Percentiles rank a stretch among this genome's conserved stretches.
Conservation (phyloP, 1,140 invertebrate species). For the Neotoxoptera formosana region DNA sequence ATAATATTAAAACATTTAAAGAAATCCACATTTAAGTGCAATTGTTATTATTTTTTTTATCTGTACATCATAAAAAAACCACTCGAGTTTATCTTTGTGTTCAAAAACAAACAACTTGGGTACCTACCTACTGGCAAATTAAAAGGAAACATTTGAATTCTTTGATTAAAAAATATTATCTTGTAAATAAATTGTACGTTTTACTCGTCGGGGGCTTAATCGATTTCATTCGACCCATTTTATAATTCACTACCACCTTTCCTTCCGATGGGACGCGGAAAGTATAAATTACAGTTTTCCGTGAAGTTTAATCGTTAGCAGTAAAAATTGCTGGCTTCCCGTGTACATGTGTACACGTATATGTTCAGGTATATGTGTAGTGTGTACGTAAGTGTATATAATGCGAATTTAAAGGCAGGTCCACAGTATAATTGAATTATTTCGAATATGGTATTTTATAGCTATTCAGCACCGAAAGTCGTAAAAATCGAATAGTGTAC, state of each 20-base stretch:
- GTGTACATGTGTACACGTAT: not conserved
- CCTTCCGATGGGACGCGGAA: not conserved
- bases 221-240: slow-evolving; percentile 17
- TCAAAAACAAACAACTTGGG: not conserved
- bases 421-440: slow-evolving; percentile 28
- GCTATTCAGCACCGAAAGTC: not conserved
- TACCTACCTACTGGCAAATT: not conserved
- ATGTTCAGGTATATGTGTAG: not conserved
- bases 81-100: not conserved
- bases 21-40: not conserved
- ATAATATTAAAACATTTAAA: not conserved
- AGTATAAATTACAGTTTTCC: slow-evolving; percentile 39
- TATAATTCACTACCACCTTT: slow-evolving; percentile 30
- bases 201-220: not conserved
- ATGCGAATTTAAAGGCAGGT: slow-evolving; percentile 12
- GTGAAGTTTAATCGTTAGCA: slow-evolving; percentile 23
- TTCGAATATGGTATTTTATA: slow-evolving; percentile 27
- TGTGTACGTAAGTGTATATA: not conserved
- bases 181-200: not conserved
- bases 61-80: not conserved
- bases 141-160: not conserved
- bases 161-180: not conserved
- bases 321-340: not conserved
- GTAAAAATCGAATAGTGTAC: slow-evolving; percentile 4
- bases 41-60: not conserved